These are phyloP conservation scores for Chaitophorus viminalis DNA, from an alignment of 2,888 invertebrate genomes.

Conservation along the genomic window DNA sequence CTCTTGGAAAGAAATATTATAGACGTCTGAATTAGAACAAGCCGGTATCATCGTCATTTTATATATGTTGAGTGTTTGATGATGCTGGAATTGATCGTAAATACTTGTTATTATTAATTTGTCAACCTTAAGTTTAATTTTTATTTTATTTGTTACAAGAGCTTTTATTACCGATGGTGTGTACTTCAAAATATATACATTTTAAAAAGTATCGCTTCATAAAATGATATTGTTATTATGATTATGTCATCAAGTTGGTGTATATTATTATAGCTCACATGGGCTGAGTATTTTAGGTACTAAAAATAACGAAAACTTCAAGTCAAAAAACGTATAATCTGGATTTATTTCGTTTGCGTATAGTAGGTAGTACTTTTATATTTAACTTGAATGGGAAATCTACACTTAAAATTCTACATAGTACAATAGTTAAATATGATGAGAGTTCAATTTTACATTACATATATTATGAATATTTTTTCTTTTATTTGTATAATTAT, in stretches of 20 bases:
- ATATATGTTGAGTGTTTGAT: not conserved
- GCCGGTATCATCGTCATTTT: not conserved
- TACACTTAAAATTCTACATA: too few relatives aligned
- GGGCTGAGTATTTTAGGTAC: not conserved
- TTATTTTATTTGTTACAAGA: not conserved
- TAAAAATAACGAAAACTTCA: not conserved
- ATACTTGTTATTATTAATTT: not conserved
- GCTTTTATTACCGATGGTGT: not conserved
- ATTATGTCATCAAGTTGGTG: not conserved
- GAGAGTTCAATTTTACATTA: not conserved
- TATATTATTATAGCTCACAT: not conserved
- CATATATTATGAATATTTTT: not conserved
- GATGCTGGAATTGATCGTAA: not conserved
- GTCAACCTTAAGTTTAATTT: not conserved
- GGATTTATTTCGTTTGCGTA: not conserved
- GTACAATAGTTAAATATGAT: not conserved
- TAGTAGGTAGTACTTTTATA: too few relatives aligned
- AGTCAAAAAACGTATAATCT: not conserved
- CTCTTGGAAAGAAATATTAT: not conserved
- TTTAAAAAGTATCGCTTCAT: not conserved
- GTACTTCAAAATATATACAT: slow-evolving; percentile 28
- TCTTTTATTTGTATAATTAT: not conserved
- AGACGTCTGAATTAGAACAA: not conserved
- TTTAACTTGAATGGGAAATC: not conserved
- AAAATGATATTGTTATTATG: slow-evolving; percentile 6